These are phyloP conservation scores for Protosalanx chinensis DNA, from an alignment of 2,797 vertebrate species.

Conservation along the genomic window DNA sequence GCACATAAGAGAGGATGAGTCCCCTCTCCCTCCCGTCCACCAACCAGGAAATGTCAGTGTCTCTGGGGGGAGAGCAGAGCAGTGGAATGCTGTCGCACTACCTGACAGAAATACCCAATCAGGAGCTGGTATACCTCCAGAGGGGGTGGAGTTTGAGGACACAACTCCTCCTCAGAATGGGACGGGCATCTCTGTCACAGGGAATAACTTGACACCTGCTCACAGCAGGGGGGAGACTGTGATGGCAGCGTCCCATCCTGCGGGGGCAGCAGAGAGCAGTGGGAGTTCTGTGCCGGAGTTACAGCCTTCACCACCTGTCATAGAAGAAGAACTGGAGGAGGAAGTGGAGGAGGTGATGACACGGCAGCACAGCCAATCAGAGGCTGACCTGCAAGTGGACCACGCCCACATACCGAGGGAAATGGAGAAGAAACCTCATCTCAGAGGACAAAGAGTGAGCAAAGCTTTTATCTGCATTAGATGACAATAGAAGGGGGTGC, in stretches of 20 bases:
- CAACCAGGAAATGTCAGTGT: neutral
- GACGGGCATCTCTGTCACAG: neutral
- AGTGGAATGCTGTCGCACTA: neutral
- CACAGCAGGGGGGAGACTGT: no score
- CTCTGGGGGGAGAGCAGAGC: neutral
- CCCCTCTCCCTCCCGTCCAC: slow-evolving; percentile 19
- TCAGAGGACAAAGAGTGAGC: slow-evolving; percentile 56
- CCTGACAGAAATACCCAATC: neutral
- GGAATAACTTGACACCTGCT: neutral
- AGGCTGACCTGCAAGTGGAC: slow-evolving; percentile 13
- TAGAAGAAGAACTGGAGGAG: slow-evolving; percentile 13
- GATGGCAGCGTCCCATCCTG: neutral
- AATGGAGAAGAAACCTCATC: slow-evolving; percentile 17
- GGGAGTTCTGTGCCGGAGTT: no score
- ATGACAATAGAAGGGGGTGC: no score
- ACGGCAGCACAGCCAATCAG: slow-evolving; percentile 17
- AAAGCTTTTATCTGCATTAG: neutral
- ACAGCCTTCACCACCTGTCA: neutral
- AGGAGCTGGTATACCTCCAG: neutral
- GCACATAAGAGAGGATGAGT: neutral
- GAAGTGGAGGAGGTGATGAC: slow-evolving; percentile 1
- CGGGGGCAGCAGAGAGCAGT: no score
- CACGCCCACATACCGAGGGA: neutral
- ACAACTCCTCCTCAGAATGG: neutral
- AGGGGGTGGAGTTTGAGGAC: neutral